phyloP scores from a whole-genome alignment of 2,888 invertebrate species.

The Leucozona laternaria region DNA sequence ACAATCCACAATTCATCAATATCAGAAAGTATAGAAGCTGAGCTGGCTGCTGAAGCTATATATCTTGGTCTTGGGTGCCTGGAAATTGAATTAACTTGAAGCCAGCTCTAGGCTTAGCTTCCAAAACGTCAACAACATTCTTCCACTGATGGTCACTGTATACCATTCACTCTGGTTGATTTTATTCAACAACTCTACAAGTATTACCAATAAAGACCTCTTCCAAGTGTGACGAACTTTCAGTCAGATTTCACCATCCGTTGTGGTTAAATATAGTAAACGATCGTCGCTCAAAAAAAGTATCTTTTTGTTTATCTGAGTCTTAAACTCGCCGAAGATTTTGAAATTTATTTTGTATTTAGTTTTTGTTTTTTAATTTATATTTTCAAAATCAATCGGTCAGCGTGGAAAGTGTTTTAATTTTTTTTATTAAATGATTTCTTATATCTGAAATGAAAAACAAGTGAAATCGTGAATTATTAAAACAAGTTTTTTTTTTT shows the following conservation, averaged over 20 bases:
- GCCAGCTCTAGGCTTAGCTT: background rate
- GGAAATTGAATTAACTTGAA: slow-evolving; percentile 17
- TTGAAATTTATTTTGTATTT: slow-evolving; percentile 28
- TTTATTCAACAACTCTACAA: slow-evolving; percentile 40
- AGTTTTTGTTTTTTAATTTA: background rate
- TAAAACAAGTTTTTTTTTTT: slow-evolving; percentile 15
- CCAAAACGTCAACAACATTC: slow-evolving; percentile 14
- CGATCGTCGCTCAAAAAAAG: slow-evolving; percentile 42
- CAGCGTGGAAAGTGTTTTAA: slow-evolving; percentile 23
- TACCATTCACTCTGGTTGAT: slow-evolving; percentile 53
- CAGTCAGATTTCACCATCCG: slow-evolving; percentile 74
- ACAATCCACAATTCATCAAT: slow-evolving; percentile 67
- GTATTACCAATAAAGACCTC: slow-evolving; percentile 74
- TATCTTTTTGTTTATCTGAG: slow-evolving; percentile 15
- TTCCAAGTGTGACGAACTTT: slow-evolving; percentile 71
- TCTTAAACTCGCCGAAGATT: slow-evolving; percentile 27
- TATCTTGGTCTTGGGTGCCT: background rate
- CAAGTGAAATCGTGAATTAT: slow-evolving; percentile 20
- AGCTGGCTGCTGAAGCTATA: background rate
- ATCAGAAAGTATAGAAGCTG: background rate
- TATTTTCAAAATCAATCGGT: background rate
- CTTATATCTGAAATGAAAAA: background rate
- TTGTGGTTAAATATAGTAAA: slow-evolving; percentile 69
- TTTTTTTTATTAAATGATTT: slow-evolving; percentile 12
- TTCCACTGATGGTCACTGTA: slow-evolving; percentile 68